Evolutionary conservation across 1,140 invertebrate genomes (phyloP).

Genomic region (Trichoplusia ni): DNA sequence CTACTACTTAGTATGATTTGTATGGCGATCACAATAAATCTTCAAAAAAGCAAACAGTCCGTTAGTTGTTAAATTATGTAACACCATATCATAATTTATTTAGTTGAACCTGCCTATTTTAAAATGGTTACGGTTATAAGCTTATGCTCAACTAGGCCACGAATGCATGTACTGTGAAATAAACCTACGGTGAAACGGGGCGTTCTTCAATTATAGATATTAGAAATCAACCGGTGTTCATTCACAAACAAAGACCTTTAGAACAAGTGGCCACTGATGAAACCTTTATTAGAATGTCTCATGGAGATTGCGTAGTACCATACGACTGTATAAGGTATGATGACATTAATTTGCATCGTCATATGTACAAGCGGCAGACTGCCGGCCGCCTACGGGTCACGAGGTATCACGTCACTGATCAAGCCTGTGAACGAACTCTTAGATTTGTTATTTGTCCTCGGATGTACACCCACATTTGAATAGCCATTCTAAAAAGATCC

Average conservation of each 20-base stretch:
- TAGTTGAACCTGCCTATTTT: too few species aligned
- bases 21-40: too few species aligned
- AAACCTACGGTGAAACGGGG: too few species aligned
- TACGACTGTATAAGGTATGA: slow-evolving; percentile 12
- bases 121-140: too few species aligned
- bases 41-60: too few species aligned
- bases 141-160: too few species aligned
- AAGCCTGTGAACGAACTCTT: slow-evolving; percentile 31
- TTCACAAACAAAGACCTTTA: slow-evolving; percentile 28
- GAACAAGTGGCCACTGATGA: slow-evolving; percentile 8
- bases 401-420: slow-evolving; percentile 7
- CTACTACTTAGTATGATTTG: too few species aligned
- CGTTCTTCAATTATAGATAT: too few species aligned
- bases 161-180: not conserved
- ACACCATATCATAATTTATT: too few species aligned
- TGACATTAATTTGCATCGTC: slow-evolving; percentile 33
- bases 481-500: slow-evolving; percentile 33
- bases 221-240: slow-evolving; percentile 16
- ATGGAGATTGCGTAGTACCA: slow-evolving; percentile 13
- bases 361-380: slow-evolving; percentile 47
- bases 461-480: slow-evolving; percentile 58
- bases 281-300: slow-evolving; percentile 16
- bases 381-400: slow-evolving; percentile 49
- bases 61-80: too few species aligned
- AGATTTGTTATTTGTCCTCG: slow-evolving; percentile 62